Conservation (phyloP, 1,140 invertebrate species). For the Leptopilina clavipes region DNA sequence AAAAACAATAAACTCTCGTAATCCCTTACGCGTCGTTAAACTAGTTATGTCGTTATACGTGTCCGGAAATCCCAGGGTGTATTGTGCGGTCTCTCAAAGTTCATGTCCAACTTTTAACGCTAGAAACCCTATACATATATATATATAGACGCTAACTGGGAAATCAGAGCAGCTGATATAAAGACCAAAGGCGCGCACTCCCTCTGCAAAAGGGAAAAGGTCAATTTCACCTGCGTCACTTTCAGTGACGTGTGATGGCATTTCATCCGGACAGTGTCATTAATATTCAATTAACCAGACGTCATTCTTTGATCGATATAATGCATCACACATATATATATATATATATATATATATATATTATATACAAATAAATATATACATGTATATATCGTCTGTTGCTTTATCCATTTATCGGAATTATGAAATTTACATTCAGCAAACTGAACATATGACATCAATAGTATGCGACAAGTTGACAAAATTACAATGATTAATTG, state of each 20-base stretch:
- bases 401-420: no score
- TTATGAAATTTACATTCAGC: no score
- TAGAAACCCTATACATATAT: not conserved
- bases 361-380: no score
- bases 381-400: no score
- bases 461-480: no score
- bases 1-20: slow-evolving; percentile 12
- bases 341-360: not conserved
- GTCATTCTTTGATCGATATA: slow-evolving; percentile 1
- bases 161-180: slow-evolving; percentile 20
- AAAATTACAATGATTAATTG: no score
- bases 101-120: slow-evolving; percentile 22
- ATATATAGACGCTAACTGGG: no score
- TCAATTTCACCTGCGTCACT: slow-evolving; percentile 27
- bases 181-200: not conserved
- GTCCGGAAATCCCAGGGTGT: not conserved
- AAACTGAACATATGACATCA: no score
- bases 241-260: slow-evolving; percentile 10
- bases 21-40: slow-evolving; percentile 24
- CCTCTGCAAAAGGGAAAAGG: slow-evolving; percentile 17
- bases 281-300: slow-evolving; percentile 28
- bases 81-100: slow-evolving; percentile 26
- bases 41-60: slow-evolving; percentile 27
- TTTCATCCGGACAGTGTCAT: slow-evolving; percentile 11
- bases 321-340: not conserved